Base-by-base conservation (phyloP, 2,113 vertebrate species). In the Hippocampus abdominalis region DNA sequence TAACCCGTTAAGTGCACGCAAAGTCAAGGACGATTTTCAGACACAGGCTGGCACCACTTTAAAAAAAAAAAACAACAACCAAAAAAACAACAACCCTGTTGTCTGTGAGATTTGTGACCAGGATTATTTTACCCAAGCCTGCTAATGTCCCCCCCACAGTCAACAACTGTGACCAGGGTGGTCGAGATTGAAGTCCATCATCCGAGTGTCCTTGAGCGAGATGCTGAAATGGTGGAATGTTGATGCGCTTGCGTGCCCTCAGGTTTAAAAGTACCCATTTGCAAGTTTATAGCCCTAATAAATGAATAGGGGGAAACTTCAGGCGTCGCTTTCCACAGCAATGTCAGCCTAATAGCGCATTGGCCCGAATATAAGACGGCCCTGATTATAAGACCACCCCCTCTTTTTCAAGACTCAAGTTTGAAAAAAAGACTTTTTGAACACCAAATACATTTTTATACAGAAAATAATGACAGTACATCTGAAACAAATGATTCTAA, bases 141-240 rank as follows among this genome's bases (percentile, higher is more conserved):
- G 32, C 32, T 29, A 10, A 53, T 36, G 46, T 23, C 27, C 32
- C 32, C 32, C 32, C 21, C 11, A 7, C 44, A 13, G 23, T 27
- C 16, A n/a, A 49, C 61, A 27, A 49, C 59, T 15, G 67, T 7
- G 75, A 73, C 75, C 71, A 68, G 79, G 78, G 72, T 72, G 70
- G 66, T 11, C 0, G 29, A 36, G 64, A 15, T 15, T 18, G 12
- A 32, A 18, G 44, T 67, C 71, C 39, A 72, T 80, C 69, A 70
- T 75, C 49, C 16, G 64, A 48, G 61, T 66, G 48, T 71, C 63
- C 64, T 60, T 76, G 73, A 72, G 57, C 15, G 54, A 69, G 46
- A 66, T 53, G 49, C 27, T 29, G 54, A 63, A 32, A 39, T 32
- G 13, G 65, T 15, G 13, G 21, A 67, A 49, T 18, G 39, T 25